Conservation (phyloP, 30 jellyfish, hydroid and myxozoan species). For the Pseudorhiza aurosa region DNA sequence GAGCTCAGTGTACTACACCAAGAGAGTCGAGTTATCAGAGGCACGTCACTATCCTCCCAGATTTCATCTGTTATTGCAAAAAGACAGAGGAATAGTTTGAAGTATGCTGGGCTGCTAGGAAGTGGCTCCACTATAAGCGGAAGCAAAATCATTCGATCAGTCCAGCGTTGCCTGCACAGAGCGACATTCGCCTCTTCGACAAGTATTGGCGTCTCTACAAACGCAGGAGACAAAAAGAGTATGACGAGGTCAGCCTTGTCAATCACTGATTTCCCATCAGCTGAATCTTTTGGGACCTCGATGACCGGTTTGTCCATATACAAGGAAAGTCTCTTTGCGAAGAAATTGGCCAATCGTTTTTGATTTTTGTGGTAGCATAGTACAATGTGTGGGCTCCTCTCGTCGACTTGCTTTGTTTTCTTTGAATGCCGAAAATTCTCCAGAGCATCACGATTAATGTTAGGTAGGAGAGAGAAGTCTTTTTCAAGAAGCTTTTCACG, state of each 20-base stretch:
- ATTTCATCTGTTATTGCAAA: conserved; percentile 34
- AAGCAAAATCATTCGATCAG: conserved; percentile 37
- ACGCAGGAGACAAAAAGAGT: conserved; percentile 49
- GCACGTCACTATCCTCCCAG: conserved; percentile 24
- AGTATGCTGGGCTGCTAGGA: conserved; percentile 42
- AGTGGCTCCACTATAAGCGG: conserved; percentile 25
- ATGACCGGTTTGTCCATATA: conserved; percentile 3
- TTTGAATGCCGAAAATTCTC: not conserved
- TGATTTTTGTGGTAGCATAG: conserved; percentile 34
- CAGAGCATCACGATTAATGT: conserved; percentile 8
- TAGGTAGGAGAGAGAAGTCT: conserved; percentile 27
- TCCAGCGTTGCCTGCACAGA: conserved; percentile 50
- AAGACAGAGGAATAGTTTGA: conserved; percentile 15
- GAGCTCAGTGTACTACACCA: conserved; percentile 42
- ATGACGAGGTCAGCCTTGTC: conserved; percentile 56
- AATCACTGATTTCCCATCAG: conserved; percentile 25
- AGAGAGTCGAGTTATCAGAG: conserved; percentile 5
- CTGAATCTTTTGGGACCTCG: conserved; percentile 37
- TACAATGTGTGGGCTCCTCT: conserved; percentile 10
- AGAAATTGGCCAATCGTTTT: conserved; percentile 14
- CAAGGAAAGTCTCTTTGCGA: conserved; percentile 12
- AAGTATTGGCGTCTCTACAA: conserved; percentile 26
- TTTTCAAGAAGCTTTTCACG: not conserved
- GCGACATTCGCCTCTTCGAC: conserved; percentile 63
- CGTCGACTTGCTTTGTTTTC: not conserved